These are phyloP conservation scores for Arenicola marina DNA, from an alignment of 2,888 invertebrate species.

Conservation along the genomic window DNA sequence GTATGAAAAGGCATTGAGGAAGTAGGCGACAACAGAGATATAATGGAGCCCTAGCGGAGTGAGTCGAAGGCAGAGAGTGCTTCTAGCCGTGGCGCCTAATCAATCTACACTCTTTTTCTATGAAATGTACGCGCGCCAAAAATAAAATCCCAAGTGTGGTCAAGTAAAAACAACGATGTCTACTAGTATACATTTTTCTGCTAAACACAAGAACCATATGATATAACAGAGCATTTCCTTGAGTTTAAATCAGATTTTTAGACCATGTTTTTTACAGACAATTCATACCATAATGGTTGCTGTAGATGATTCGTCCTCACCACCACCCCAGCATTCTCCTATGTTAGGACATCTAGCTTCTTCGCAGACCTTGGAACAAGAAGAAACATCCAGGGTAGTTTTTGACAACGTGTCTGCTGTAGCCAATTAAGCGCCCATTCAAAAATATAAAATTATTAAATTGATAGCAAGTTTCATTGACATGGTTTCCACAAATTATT, in stretches of 20 bases:
- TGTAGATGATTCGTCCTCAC: slow-evolving; percentile 92
- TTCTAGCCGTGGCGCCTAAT: too few species aligned
- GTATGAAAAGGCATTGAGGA: too few species aligned
- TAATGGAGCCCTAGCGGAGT: too few species aligned
- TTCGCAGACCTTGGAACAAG: slow-evolving; percentile 72
- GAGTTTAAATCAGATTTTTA: background rate
- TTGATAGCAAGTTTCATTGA: too few species aligned
- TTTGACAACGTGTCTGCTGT: background rate
- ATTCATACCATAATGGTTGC: slow-evolving; percentile 95
- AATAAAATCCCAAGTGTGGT: background rate
- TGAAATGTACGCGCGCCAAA: too few species aligned
- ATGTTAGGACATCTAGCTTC: slow-evolving; percentile 98
- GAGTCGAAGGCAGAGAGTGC: too few species aligned
- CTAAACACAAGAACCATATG: background rate
- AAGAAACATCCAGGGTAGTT: background rate
- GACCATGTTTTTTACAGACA: background rate
- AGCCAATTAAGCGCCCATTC: background rate
- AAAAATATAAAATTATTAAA: background rate
- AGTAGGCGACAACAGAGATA: too few species aligned
- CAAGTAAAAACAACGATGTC: background rate
- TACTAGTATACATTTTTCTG: background rate
- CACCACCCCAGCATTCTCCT: slow-evolving; percentile 81
- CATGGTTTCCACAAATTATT: too few species aligned
- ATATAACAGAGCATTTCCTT: background rate
- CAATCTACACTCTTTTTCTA: too few species aligned